Evolutionary conservation across 2,797 vertebrate genomes (phyloP).

Genomic region (Pseudomugil tenellus): DNA sequence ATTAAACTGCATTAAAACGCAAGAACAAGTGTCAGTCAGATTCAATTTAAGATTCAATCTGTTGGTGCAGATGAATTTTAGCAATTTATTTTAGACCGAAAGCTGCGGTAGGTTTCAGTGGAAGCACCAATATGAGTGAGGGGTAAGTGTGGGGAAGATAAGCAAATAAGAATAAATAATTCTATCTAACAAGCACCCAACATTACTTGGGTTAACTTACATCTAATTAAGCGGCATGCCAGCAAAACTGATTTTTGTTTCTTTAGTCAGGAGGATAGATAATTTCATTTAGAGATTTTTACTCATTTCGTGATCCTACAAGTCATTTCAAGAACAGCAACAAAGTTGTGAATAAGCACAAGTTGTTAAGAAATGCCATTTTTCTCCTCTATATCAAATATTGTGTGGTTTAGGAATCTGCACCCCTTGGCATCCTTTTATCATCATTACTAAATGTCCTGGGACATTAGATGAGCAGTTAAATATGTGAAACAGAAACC

Average conservation of each 20-base stretch:
- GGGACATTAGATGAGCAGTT: too few species aligned
- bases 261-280: neutral
- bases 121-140: conserved; percentile 22
- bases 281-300: neutral
- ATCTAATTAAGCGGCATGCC: neutral
- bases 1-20: conserved; percentile 39
- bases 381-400: too few species aligned
- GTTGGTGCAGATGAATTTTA: conserved; percentile 44
- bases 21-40: conserved; percentile 26
- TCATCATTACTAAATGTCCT: too few species aligned
- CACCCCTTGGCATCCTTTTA: too few species aligned
- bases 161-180: conserved; percentile 10
- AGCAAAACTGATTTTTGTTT: neutral
- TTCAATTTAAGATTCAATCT: conserved; percentile 51
- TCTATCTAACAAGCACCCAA: conserved; percentile 11
- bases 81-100: conserved; percentile 55
- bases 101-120: conserved; percentile 8
- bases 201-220: neutral
- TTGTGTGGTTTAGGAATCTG: too few species aligned
- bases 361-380: too few species aligned
- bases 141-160: conserved; percentile 3
- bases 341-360: too few species aligned
- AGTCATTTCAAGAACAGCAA: too few species aligned
- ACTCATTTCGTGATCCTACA: too few species aligned
- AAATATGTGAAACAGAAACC: too few species aligned